Conservation (phyloP, 2,797 vertebrate genomes). For the Tragopan temminckii region DNA sequence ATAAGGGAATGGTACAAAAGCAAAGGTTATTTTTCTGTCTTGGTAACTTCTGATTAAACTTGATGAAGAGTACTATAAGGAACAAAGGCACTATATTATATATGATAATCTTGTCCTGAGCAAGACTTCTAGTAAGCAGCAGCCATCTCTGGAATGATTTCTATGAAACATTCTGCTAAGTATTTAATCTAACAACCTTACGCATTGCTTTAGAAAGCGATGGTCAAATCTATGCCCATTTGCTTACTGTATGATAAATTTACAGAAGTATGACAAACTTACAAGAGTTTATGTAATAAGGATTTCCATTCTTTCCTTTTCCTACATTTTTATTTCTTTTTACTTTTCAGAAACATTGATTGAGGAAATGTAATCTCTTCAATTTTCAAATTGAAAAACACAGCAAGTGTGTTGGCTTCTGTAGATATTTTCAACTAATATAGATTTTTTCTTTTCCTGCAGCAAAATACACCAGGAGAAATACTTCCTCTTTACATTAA, state of each 20-base stretch:
- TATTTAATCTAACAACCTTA: background rate
- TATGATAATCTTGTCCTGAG: background rate
- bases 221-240: background rate
- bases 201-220: background rate
- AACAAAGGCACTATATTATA: background rate
- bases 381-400: background rate
- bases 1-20: fast-evolving
- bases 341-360: background rate
- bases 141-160: background rate
- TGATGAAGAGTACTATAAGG: background rate
- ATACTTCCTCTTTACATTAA: background rate
- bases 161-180: background rate
- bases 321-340: background rate
- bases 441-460: background rate
- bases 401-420: background rate
- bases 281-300: background rate
- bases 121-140: background rate
- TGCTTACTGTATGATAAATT: background rate
- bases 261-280: background rate
- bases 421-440: background rate
- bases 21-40: background rate
- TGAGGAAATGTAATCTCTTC: background rate
- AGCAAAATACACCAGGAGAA: background rate
- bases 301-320: background rate
- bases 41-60: background rate